Conservation (phyloP, 1,140 invertebrate genomes). For the Drosophila punjabiensis region DNA sequence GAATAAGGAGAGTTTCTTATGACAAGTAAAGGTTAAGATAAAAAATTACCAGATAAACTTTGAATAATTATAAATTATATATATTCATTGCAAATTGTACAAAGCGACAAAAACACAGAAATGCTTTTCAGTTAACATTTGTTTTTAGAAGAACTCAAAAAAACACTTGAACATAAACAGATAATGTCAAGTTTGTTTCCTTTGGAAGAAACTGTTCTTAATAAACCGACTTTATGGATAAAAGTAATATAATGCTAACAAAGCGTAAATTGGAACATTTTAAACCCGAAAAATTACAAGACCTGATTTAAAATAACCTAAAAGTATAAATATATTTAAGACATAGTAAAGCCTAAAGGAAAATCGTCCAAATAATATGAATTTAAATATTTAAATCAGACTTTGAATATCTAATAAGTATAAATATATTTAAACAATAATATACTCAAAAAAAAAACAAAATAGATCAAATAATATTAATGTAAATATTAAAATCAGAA, state of each 20-base stretch:
- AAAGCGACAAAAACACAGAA: neutral
- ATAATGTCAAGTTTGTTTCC: neutral
- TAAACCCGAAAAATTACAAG: neutral
- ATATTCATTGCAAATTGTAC: neutral
- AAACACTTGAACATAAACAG: neutral
- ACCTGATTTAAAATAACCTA: neutral
- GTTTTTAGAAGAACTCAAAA: neutral
- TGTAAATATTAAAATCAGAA: too few species aligned
- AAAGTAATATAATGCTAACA: neutral
- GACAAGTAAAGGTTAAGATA: neutral
- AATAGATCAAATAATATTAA: too few species aligned
- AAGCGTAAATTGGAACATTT: neutral
- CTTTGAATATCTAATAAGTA: too few species aligned
- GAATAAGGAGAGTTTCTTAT: neutral
- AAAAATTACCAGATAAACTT: neutral
- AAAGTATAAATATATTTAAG: too few species aligned
- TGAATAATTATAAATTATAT: neutral
- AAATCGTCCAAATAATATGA: too few species aligned
- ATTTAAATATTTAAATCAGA: too few species aligned
- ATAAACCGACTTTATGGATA: neutral
- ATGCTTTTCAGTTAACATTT: conserved; percentile 1
- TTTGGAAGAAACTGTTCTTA: neutral
- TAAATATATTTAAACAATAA: too few species aligned
- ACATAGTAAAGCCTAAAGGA: too few species aligned
- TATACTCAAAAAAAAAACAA: too few species aligned